A percentile compares a stretch with the other conserved stretches of the same genome.
Evolutionary conservation across 2,797 vertebrate species (phyloP).

Genomic region (Buceros bicornis): DNA sequence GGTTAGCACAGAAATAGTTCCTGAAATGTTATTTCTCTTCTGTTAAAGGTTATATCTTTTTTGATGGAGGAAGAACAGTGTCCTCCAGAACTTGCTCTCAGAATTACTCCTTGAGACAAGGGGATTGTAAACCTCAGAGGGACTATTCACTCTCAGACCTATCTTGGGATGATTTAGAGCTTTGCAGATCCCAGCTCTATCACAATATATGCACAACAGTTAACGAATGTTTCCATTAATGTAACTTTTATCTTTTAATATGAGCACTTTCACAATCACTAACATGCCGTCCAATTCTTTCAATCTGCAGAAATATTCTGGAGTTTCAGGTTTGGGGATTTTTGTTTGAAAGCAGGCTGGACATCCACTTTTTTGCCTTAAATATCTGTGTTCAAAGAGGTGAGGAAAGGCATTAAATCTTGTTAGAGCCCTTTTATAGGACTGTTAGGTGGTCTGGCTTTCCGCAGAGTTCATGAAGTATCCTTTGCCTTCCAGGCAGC

Average conservation of each 20-base stretch:
- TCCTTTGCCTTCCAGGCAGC: background rate
- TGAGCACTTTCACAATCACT: background rate
- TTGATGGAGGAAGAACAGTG: background rate
- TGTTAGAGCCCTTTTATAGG: background rate
- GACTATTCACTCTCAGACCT: fast-evolving
- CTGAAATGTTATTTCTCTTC: background rate
- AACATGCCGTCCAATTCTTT: background rate
- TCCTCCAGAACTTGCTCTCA: background rate
- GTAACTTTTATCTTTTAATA: background rate
- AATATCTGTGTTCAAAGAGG: background rate
- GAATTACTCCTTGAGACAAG: background rate
- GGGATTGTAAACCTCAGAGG: background rate
- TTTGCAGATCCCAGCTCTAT: background rate
- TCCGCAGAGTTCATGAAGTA: background rate
- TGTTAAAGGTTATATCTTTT: background rate
- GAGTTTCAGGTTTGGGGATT: fast-evolving
- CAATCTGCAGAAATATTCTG: background rate
- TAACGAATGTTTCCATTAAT: background rate
- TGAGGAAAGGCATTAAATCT: background rate
- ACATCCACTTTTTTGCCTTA: background rate
- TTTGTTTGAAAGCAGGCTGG: background rate
- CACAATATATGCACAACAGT: background rate
- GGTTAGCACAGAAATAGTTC: background rate
- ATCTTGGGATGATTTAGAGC: background rate
- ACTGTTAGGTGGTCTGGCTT: background rate